Conservation (phyloP, 1,140 invertebrate genomes). For the Drosophila bipectinata region DNA sequence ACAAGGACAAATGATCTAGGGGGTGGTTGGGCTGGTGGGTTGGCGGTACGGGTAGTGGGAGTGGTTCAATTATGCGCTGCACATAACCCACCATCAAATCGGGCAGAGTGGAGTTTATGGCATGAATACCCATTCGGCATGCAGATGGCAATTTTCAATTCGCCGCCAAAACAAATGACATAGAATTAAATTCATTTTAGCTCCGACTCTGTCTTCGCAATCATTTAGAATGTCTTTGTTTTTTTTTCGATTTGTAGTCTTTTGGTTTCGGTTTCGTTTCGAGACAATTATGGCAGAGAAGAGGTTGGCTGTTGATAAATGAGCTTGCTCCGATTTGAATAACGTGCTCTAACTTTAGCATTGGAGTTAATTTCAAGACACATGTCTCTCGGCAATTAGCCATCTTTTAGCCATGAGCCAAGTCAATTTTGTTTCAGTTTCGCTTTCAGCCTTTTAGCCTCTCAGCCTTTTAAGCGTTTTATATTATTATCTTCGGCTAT, state of each 20-base stretch:
- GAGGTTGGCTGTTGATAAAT: conserved; percentile 58
- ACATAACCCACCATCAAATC: conserved; percentile 6
- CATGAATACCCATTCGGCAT: conserved; percentile 7
- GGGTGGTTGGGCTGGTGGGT: not conserved
- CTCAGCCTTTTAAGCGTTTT: conserved; percentile 5
- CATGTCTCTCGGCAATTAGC: conserved; percentile 69
- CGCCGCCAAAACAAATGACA: conserved; percentile 25
- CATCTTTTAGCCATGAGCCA: conserved; percentile 72
- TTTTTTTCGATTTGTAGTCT: not conserved
- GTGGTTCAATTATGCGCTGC: conserved; percentile 28
- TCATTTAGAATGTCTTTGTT: conserved; percentile 14
- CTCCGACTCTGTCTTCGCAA: conserved; percentile 3
- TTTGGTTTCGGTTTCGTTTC: not conserved
- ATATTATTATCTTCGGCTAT: not conserved
- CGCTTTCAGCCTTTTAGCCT: conserved; percentile 30
- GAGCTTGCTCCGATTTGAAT: conserved; percentile 72
- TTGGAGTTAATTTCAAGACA: conserved; percentile 69
- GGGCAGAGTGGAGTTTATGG: not conserved
- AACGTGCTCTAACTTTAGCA: conserved; percentile 65
- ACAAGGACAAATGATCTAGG: conserved; percentile 15
- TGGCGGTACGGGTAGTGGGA: conserved; percentile 13
- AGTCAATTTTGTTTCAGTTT: conserved; percentile 37
- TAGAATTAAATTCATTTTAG: conserved; percentile 28
- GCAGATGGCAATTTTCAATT: conserved; percentile 33
- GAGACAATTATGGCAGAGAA: conserved; percentile 35